Base-by-base conservation (phyloP, 2,888 invertebrate species). In the Steinernema scapterisci region DNA sequence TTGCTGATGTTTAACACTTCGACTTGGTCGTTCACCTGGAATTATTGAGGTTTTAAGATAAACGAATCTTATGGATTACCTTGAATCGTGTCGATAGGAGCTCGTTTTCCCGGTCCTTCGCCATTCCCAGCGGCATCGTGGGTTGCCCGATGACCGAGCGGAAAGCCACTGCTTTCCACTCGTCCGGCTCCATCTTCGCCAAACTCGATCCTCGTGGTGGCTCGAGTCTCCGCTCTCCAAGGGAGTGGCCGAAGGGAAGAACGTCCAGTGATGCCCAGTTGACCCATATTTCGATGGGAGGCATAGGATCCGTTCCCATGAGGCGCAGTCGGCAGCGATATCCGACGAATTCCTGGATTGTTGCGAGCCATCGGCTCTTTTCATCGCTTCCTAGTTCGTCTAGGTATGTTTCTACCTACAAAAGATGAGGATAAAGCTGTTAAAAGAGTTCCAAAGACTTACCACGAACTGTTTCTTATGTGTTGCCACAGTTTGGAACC, bases 1-100 rank as follows among this genome's bases (percentile, higher is more conserved):
- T 75, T 48, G 11, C 45, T 48, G 38, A 80, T 75, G 71, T 84
- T 81, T 21, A 84, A 73, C 16, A 84, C 72, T 51, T 84, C 84
- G 13, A 84, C 52, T 9, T 83, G 82, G 25, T 79, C 75, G 2
- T 80, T 81, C 13, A 82, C 75, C 76, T 81, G 13, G 73, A 51
- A 73, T 25, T 13, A 51, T n/a, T n/a, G 38, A 73, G 23, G 2
- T 44, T 71, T 2, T 9, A 56, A 56, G 16, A 13, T 19, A 3
- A 9, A 38, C 3, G 38, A 38, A 38, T 9, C 9, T 3, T 38
- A 3, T 6, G 5, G 13, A 19, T 31, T 63, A 63, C 63, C 63
- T 16, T 63, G 7, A 63, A 31, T 6, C 38, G 31, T 9, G 7
- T 25, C 7, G 63, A 31, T 1, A 31, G 6, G 16, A n/a, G 7